Evolutionary conservation across 35 echinoderm and acorn worm genomes (phyloP).

Genomic region (Apostichopus japonicus): DNA sequence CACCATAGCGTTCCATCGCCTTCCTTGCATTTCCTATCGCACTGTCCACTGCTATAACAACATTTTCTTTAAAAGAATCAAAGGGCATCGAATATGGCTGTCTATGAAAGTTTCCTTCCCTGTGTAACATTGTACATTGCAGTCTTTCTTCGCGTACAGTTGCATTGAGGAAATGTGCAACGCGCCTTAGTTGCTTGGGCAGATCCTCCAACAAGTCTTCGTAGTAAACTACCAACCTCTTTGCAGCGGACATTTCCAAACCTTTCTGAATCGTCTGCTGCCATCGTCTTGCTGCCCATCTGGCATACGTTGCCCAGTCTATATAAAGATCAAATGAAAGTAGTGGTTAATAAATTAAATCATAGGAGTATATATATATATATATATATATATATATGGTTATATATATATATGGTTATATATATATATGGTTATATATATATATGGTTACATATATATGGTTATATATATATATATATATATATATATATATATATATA

Average conservation of each 20-base stretch:
- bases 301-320: conserved; percentile 53
- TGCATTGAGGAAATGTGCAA: conserved; percentile 50
- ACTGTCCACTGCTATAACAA: not conserved
- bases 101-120: conserved; percentile 62
- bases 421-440: no score
- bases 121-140: conserved; percentile 27
- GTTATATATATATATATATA: no score
- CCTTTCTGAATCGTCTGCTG: not conserved
- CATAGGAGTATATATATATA: no score
- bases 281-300: conserved; percentile 51
- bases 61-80: conserved; percentile 37
- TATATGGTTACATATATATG: no score
- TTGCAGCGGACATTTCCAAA: conserved; percentile 3
- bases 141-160: conserved; percentile 15
- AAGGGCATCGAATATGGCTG: not conserved
- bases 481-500: no score
- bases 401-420: no score
- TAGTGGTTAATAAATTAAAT: not conserved
- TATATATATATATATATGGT: no score
- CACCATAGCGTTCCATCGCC: not conserved
- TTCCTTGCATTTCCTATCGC: not conserved
- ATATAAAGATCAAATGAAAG: not conserved
- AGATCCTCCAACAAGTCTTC: conserved; percentile 55
- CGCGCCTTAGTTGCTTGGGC: not conserved
- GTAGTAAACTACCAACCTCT: conserved; percentile 51